A percentile compares a stretch with the other conserved stretches of the same genome.
Evolutionary conservation across 2,113 vertebrate genomes (phyloP).

Genomic region (Saiga tatarica): DNA sequence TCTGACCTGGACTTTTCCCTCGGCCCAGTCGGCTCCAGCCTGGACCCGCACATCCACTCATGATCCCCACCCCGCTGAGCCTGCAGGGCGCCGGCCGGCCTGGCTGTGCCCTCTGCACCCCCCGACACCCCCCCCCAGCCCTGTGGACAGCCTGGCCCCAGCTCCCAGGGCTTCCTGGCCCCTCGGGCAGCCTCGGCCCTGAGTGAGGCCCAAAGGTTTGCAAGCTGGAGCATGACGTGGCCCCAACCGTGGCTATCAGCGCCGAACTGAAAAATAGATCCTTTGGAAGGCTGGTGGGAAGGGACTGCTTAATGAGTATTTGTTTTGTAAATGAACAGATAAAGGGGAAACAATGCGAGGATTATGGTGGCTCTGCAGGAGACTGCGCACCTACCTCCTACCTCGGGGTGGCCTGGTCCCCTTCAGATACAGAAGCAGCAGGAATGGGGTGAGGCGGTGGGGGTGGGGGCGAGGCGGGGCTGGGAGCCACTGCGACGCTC

Average conservation of each 20-base stretch:
- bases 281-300: background rate
- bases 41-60: background rate
- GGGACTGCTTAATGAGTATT: fast-evolving
- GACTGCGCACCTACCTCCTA: background rate
- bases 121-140: background rate
- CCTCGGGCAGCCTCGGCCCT: background rate
- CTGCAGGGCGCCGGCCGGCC: background rate
- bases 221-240: background rate
- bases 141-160: background rate
- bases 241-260: background rate
- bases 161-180: background rate
- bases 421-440: background rate
- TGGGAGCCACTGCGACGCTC: fast-evolving
- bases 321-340: background rate
- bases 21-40: background rate
- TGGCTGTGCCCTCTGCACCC: background rate
- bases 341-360: background rate
- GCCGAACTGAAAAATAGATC: background rate
- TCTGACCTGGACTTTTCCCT: background rate
- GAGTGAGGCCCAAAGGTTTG: background rate
- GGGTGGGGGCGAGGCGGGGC: background rate
- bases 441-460: background rate
- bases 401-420: background rate
- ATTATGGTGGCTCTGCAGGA: background rate
- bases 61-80: too few species aligned